A percentile compares a stretch with the other conserved stretches of the same genome.
Evolutionary conservation across 2,888 invertebrate genomes (phyloP).

Genomic region (Drosophila austrosaltans): DNA sequence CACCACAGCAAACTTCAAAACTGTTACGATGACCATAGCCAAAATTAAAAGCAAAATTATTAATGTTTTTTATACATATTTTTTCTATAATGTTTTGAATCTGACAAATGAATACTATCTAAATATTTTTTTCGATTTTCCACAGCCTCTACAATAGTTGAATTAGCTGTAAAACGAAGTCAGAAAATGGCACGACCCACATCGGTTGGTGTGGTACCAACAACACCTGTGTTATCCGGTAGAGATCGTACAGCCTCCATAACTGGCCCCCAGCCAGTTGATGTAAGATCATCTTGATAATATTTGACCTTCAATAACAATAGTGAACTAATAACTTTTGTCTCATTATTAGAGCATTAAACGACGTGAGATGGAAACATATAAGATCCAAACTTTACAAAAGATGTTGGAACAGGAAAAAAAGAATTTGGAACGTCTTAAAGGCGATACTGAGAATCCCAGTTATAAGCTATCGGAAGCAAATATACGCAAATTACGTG

Average conservation of each 20-base stretch:
- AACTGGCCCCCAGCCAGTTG: slow-evolving; percentile 93
- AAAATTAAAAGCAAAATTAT: neutral
- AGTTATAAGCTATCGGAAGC: slow-evolving; percentile 83
- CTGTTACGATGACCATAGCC: slow-evolving; percentile 40
- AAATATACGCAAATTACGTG: slow-evolving; percentile 82
- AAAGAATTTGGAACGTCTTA: slow-evolving; percentile 90
- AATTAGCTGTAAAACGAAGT: slow-evolving; percentile 88
- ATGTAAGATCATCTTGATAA: slow-evolving; percentile 86
- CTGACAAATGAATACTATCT: slow-evolving; percentile 28
- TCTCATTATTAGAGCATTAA: slow-evolving; percentile 88
- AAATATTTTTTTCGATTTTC: neutral
- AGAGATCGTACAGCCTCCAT: slow-evolving; percentile 86
- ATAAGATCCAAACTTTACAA: slow-evolving; percentile 92
- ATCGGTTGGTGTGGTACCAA: slow-evolving; percentile 84
- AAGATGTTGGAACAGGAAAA: slow-evolving; percentile 95
- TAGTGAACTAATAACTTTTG: neutral
- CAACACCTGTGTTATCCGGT: slow-evolving; percentile 85
- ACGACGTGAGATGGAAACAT: slow-evolving; percentile 91
- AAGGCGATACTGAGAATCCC: slow-evolving; percentile 84
- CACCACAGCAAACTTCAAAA: slow-evolving; percentile 35
- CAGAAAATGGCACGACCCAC: slow-evolving; percentile 84
- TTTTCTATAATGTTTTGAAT: neutral
- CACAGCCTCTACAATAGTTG: slow-evolving; percentile 88
- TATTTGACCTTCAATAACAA: neutral
- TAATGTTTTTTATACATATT: neutral